Evolutionary conservation across 1,140 invertebrate species (phyloP), one percentile per base, ranked within the genome.

Genomic region (Heterodera carotae): DNA sequence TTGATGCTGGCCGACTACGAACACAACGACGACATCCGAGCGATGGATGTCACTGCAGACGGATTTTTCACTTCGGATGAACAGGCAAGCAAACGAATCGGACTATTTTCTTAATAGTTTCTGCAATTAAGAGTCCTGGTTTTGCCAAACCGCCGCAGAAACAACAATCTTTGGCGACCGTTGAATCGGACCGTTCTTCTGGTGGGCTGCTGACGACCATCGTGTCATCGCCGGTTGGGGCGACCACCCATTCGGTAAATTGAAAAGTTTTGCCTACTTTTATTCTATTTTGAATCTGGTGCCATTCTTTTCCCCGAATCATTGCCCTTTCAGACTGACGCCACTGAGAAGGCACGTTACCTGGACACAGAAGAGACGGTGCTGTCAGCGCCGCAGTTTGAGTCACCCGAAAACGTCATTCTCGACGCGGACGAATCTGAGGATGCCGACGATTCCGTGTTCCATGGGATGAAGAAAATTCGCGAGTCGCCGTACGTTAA

Each of bases 41-140:
- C 56, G 48, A 34, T 43, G 72, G 56, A 74, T 62, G 72, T 74
- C 22, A 74, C 56, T 22, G 48, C 31, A 0, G 72, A 74, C n/a
- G 25, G 33, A 22, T 29, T 66, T 64, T 36, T 39, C 33, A 25
- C 59, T 2, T 59, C 59, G 18, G 25, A 62, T 10, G 56, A 56
- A 12, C 27, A 29, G 27, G 62, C 22, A 31, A 43, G n/a, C n/a
- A n/a, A n/a, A n/a, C n/a, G n/a, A n/a, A n/a, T n/a, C n/a, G n/a
- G n/a, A n/a, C n/a, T n/a, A n/a, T n/a, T n/a, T n/a, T n/a, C n/a
- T n/a, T n/a, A n/a, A n/a, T n/a, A n/a, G n/a, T n/a, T n/a, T n/a
- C n/a, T n/a, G n/a, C n/a, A n/a, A n/a, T n/a, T n/a, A 15, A 62
- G 60, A 62, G 60, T 62, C 60, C 60, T 12, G 18, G 22, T 12